Conservation (phyloP, 2,797 vertebrate species). For the Neosilurus hyrtlii region DNA sequence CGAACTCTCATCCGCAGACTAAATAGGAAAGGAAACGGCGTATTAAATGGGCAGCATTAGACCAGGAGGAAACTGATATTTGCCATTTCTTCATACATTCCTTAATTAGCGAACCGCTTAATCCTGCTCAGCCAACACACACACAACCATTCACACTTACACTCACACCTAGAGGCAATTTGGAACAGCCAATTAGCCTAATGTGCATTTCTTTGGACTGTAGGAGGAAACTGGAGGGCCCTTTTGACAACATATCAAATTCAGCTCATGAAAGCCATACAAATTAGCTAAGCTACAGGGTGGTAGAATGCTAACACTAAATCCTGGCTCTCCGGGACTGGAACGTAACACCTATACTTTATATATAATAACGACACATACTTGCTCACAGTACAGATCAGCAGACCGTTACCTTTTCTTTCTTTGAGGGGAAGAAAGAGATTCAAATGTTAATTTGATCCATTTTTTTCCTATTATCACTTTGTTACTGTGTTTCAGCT, state of each 20-base stretch:
- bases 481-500: not conserved
- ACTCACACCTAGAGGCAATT: too few species aligned
- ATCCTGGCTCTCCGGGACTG: not conserved
- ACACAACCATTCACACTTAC: too few species aligned
- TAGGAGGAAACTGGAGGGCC: too few species aligned
- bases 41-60: not conserved
- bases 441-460: slow-evolving; percentile 36
- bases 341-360: not conserved
- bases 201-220: too few species aligned
- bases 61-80: not conserved
- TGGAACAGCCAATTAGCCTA: too few species aligned
- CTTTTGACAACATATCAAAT: not conserved
- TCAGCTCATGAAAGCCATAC: not conserved
- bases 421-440: not conserved
- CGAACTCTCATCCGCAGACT: too few species aligned
- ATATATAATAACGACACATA: not conserved
- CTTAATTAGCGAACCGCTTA: too few species aligned
- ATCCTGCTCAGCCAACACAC: too few species aligned
- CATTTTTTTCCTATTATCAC: not conserved
- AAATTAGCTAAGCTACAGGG: not conserved
- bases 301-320: slow-evolving; percentile 5
- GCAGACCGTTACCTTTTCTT: not conserved
- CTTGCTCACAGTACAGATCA: not conserved
- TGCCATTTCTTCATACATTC: not conserved
- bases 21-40: not conserved